Conservation (phyloP, 2,797 vertebrate genomes). For the Cyclopterus lumpus region DNA sequence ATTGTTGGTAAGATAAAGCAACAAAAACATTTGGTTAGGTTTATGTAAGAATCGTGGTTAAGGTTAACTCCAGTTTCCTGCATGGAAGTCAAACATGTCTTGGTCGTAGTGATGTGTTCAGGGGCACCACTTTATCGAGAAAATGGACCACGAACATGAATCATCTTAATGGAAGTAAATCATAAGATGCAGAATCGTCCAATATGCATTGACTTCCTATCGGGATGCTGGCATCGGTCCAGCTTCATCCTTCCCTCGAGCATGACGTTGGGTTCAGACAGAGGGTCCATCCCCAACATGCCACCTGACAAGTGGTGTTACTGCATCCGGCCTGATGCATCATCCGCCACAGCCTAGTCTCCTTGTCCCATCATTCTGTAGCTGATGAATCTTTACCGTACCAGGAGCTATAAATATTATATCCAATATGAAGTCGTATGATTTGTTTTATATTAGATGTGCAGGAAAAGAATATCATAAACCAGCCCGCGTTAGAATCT, state of each 20-base stretch:
- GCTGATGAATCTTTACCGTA: constrained; percentile 46
- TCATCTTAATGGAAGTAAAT: not conserved
- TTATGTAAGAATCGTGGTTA: no score
- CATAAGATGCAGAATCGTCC: not conserved
- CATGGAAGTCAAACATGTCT: no score
- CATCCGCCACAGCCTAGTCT: constrained; percentile 43
- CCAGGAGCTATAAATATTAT: constrained; percentile 49
- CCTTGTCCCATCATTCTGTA: constrained; percentile 14
- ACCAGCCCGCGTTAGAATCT: constrained; percentile 26
- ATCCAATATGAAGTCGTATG: constrained; percentile 40
- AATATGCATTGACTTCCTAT: not conserved
- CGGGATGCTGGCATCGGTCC: not conserved
- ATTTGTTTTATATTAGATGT: constrained; percentile 56
- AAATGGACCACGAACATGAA: not conserved
- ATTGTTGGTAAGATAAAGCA: not conserved
- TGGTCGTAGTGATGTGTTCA: not conserved
- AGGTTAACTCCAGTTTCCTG: not conserved
- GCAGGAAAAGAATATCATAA: constrained; percentile 29
- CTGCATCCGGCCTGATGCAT: constrained; percentile 55
- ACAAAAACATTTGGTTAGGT: no score
- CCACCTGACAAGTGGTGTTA: constrained; percentile 34
- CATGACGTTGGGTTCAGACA: not conserved
- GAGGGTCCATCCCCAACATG: constrained; percentile 14
- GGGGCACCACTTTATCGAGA: not conserved
- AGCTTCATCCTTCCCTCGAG: not conserved